These are phyloP conservation scores for Eucidaris tribuloides DNA, from an alignment of 35 echinoderm and acorn worm genomes.

Conservation along the genomic window DNA sequence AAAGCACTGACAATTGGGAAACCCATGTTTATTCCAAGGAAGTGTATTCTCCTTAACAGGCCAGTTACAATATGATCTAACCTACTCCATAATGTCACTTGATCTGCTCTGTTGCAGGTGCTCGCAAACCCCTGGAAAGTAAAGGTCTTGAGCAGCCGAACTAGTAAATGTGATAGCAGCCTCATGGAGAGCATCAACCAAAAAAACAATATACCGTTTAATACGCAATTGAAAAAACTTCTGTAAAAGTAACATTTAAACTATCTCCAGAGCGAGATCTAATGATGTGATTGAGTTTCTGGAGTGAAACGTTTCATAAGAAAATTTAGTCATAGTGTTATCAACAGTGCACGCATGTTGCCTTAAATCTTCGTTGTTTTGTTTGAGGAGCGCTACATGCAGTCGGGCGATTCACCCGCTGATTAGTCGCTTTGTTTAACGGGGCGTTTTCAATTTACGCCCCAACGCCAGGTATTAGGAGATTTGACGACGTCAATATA, in stretches of 20 bases:
- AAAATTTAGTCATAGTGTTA: constrained; percentile 35
- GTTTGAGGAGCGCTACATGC: too few relatives aligned
- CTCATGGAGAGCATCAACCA: constrained; percentile 40
- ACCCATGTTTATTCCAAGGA: background rate
- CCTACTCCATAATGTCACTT: background rate
- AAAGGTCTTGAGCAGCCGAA: background rate
- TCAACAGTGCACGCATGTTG: constrained; percentile 68
- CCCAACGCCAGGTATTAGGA: background rate
- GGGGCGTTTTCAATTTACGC: background rate
- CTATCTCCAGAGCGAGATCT: background rate
- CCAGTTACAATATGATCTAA: background rate
- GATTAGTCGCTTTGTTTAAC: constrained; percentile 23
- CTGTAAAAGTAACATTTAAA: background rate
- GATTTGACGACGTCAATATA: constrained; percentile 13
- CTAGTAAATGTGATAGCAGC: constrained; percentile 23
- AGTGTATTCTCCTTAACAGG: background rate
- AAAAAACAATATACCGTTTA: background rate
- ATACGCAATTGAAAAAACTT: constrained; percentile 35
- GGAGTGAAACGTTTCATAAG: too few relatives aligned
- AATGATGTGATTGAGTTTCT: too few relatives aligned
- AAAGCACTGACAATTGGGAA: constrained; percentile 17
- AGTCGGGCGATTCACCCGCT: constrained; percentile 12
- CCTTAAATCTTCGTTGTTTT: constrained; percentile 40
- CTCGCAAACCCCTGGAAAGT: background rate
- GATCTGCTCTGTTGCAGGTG: constrained; percentile 31